phyloP scores from a whole-genome alignment of 2,797 vertebrate species.

The Ptychobarbus kaznakovi region DNA sequence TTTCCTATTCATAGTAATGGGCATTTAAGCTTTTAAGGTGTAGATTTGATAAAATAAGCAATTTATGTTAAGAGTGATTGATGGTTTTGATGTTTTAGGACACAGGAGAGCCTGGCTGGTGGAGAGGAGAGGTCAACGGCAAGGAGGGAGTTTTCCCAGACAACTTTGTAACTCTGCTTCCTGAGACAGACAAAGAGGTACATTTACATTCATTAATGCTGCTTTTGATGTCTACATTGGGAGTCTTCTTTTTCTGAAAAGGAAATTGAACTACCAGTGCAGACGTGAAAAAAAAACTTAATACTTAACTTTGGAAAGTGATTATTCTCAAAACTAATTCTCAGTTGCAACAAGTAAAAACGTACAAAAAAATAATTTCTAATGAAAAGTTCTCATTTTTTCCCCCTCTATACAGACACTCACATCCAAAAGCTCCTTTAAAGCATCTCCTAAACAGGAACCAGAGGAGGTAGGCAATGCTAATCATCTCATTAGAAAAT shows the following conservation, averaged over 20 bases:
- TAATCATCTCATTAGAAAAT: background rate
- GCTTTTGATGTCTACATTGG: slow-evolving; percentile 9
- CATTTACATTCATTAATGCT: slow-evolving; percentile 34
- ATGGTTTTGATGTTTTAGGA: slow-evolving; percentile 78
- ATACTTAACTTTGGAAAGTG: background rate
- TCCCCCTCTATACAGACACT: slow-evolving; percentile 60
- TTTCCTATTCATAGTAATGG: background rate
- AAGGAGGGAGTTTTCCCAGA: slow-evolving; percentile 94
- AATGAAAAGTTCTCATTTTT: background rate
- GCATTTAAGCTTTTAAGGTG: background rate
- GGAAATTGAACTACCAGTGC: background rate
- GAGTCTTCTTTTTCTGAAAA: background rate
- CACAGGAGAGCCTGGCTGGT: slow-evolving; percentile 93
- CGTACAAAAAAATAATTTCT: background rate
- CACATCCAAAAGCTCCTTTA: slow-evolving; percentile 70
- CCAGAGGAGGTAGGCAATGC: slow-evolving; percentile 75
- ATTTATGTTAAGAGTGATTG: background rate
- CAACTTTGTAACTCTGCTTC: slow-evolving; percentile 85
- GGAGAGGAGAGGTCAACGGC: slow-evolving; percentile 89
- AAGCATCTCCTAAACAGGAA: slow-evolving; percentile 70
- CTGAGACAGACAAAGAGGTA: slow-evolving; percentile 92
- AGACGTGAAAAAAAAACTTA: background rate
- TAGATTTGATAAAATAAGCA: background rate
- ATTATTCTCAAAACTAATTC: background rate
- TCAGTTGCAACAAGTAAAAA: background rate